phyloP scores from a whole-genome alignment of 2,113 vertebrate species.

The Dryoscopus gambensis region DNA sequence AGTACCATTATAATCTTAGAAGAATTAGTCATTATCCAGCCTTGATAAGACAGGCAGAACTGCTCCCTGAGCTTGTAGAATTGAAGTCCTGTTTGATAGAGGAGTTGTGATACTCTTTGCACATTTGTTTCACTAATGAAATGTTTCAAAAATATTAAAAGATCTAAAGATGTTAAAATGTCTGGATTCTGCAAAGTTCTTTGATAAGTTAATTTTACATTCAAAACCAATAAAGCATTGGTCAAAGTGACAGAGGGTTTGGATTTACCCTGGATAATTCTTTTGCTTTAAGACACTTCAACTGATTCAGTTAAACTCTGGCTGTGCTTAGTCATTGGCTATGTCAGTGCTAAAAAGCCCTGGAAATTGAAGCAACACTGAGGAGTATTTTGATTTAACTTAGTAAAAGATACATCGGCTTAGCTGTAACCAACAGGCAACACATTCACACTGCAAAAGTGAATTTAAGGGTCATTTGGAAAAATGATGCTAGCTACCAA shows the following conservation, averaged over 20 bases:
- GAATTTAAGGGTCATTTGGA: not conserved
- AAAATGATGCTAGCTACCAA: not conserved
- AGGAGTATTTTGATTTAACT: slow-evolving; percentile 42
- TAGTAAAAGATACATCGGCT: not conserved
- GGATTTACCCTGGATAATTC: slow-evolving; percentile 56
- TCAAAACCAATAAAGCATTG: slow-evolving; percentile 32
- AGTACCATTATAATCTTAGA: not conserved
- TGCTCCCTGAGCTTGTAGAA: not conserved
- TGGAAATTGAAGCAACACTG: slow-evolving; percentile 34
- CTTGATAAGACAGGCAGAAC: not conserved
- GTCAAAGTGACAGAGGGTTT: slow-evolving; percentile 18
- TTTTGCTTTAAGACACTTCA: slow-evolving; percentile 59
- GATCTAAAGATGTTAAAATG: not conserved
- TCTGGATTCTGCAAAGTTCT: not conserved
- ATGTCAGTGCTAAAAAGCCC: not conserved
- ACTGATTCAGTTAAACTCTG: slow-evolving; percentile 62
- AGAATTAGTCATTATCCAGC: not conserved
- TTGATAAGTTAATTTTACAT: slow-evolving; percentile 53
- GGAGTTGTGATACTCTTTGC: not conserved
- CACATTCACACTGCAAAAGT: not conserved
- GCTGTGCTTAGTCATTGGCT: slow-evolving; percentile 5
- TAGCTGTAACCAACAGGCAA: slow-evolving; percentile 15
- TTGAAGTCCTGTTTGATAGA: not conserved
- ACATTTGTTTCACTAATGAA: not conserved
- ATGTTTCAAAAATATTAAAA: not conserved